A percentile compares a stretch with the other conserved stretches of the same genome.
Evolutionary conservation across 2,888 invertebrate species (phyloP).

Genomic region (Oscheius sp.): DNA sequence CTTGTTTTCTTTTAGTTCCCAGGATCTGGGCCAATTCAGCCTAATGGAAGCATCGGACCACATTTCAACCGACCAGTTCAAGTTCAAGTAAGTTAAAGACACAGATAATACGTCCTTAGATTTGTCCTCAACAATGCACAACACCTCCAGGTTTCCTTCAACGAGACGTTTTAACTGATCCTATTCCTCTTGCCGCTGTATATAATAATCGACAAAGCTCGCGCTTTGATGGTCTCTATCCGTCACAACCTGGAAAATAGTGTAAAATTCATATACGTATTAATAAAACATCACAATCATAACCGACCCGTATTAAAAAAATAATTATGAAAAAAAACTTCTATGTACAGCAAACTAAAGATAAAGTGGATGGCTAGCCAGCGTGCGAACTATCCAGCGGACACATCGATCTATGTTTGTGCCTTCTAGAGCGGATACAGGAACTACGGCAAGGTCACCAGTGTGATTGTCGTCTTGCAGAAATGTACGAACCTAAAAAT

Average conservation of each 20-base stretch:
- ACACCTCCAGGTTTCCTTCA: slow-evolving; percentile 31
- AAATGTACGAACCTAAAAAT: slow-evolving; percentile 45
- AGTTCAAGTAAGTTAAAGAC: not conserved
- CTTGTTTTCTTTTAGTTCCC: not conserved
- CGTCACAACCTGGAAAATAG: not conserved
- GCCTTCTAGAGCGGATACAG: slow-evolving; percentile 63
- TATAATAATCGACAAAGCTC: slow-evolving; percentile 46
- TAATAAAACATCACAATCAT: not conserved
- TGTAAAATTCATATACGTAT: not conserved
- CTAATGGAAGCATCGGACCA: not conserved
- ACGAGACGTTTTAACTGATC: slow-evolving; percentile 37
- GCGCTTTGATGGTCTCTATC: slow-evolving; percentile 80
- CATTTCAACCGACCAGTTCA: not conserved
- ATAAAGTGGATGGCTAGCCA: slow-evolving; percentile 51
- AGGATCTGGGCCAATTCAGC: not conserved
- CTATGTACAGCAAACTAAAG: slow-evolving; percentile 28
- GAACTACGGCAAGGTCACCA: slow-evolving; percentile 63
- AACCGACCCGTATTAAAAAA: slow-evolving; percentile 14
- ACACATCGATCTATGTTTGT: slow-evolving; percentile 63
- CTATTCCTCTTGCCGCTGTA: slow-evolving; percentile 42
- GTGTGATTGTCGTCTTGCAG: slow-evolving; percentile 54
- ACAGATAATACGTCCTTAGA: slow-evolving; percentile 21
- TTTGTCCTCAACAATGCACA: slow-evolving; percentile 41
- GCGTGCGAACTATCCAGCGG: slow-evolving; percentile 56
- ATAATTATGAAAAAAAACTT: slow-evolving; percentile 1